Evolutionary conservation across 2,797 vertebrate genomes (phyloP), one percentile per base, ranked within the genome.

Genomic region (Sebastes oblongus): DNA sequence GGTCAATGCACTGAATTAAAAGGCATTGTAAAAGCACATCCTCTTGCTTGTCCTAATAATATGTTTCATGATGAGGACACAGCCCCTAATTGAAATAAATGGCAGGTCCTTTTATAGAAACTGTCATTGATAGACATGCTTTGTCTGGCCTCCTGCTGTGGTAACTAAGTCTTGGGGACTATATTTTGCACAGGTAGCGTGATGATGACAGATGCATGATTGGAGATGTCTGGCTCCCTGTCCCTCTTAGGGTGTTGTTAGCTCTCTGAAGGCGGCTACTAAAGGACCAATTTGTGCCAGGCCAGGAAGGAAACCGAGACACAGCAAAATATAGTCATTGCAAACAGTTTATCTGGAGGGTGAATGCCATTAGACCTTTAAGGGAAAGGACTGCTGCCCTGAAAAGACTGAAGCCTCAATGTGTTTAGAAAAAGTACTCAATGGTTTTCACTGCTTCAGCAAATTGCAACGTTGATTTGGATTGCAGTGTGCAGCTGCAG

Each of bases 251-350:
- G 64, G 32, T 52, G 61, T 56, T 75, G n/a, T 78, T 78, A 30
- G 66, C 20, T 72, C 54, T 59, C 42, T 78, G 77, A 72, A 77
- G 42, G 58, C 1, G 18, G 16, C 66, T 77, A 72, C 87, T 83
- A 82, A 77, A 59, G 62, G 46, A 54, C 25, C 67, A 65, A 75
- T 86, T 84, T 86, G 72, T 76, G 22, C 32, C 25, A 7, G 55
- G 30, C 55, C 22, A 42, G 56, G 34, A 73, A 55, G 71, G 62
- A 82, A 86, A 64, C 25, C 13, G 18, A 79, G 54, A 84, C 59
- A 59, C 20, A 36, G 62, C 66, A 64, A 66, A 84, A 75, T 52
- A 78, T 10, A 42, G 75, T 78, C 24, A 69, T 68, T 84, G 34
- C 30, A 67, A 68, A 66, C 39, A 42, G 54, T 76, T 81, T 58